Evolutionary conservation across 2,888 invertebrate genomes (phyloP).

Genomic region (Drosophila seclusa): DNA sequence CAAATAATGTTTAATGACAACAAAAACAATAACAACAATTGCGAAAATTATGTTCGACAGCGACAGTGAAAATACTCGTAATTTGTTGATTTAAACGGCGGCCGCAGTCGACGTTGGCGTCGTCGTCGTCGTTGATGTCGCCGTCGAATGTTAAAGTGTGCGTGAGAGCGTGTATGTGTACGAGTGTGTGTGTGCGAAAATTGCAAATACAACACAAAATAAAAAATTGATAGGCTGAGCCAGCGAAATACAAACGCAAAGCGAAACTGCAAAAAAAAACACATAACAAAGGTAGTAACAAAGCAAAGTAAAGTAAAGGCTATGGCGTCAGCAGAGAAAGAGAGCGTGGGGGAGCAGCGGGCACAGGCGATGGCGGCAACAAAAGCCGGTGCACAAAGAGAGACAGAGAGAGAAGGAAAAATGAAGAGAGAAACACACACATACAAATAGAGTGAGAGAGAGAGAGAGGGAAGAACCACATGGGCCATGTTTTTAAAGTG

Average conservation of each 20-base stretch:
- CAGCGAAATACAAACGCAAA: slow-evolving; percentile 69
- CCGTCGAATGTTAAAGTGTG: slow-evolving; percentile 42
- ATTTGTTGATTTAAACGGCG: slow-evolving; percentile 66
- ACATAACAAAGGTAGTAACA: slow-evolving; percentile 71
- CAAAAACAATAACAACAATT: slow-evolving; percentile 33
- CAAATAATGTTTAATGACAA: slow-evolving; percentile 37
- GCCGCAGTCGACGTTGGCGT: slow-evolving; percentile 33
- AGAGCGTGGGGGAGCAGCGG: slow-evolving; percentile 38
- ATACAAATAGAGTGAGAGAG: neutral
- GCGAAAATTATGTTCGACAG: slow-evolving; percentile 40
- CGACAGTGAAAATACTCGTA: slow-evolving; percentile 54
- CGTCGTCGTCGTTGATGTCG: slow-evolving; percentile 45
- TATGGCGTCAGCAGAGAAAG: slow-evolving; percentile 52
- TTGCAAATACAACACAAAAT: slow-evolving; percentile 39
- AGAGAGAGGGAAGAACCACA: slow-evolving; percentile 6
- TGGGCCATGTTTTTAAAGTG: slow-evolving; percentile 43
- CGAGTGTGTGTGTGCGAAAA: slow-evolving; percentile 44
- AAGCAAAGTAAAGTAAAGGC: slow-evolving; percentile 55
- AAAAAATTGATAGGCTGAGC: slow-evolving; percentile 61
- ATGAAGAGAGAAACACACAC: slow-evolving; percentile 4
- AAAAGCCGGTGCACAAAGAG: slow-evolving; percentile 71
- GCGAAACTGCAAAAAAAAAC: slow-evolving; percentile 72
- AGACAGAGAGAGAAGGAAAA: slow-evolving; percentile 13
- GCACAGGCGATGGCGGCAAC: slow-evolving; percentile 54
- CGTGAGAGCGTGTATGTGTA: slow-evolving; percentile 18